Conservation (phyloP, 2,797 vertebrate genomes). For the Molossus alvarezi region DNA sequence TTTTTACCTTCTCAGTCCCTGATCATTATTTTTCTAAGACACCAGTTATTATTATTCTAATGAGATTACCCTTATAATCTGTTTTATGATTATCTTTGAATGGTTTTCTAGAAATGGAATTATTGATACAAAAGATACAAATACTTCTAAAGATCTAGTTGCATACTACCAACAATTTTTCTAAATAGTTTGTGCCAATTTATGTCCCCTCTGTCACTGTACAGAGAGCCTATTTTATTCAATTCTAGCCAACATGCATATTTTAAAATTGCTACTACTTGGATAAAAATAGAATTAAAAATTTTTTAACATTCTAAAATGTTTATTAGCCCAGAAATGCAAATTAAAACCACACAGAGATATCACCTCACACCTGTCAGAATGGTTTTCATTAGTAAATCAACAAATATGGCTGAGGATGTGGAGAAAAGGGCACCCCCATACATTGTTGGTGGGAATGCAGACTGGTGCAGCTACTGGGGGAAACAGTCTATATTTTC, state of each 20-base stretch:
- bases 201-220: background rate
- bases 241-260: background rate
- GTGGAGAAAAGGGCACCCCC: background rate
- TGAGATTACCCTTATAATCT: background rate
- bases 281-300: constrained; percentile 37
- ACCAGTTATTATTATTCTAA: constrained; percentile 14
- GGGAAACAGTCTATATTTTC: background rate
- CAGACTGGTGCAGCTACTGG: background rate
- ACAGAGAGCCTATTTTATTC: background rate
- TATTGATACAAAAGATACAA: background rate
- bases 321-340: background rate
- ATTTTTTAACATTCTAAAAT: background rate
- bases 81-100: constrained; percentile 29
- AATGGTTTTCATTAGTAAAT: background rate
- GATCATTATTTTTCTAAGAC: background rate
- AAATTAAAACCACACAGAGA: background rate
- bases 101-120: constrained; percentile 51
- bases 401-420: background rate
- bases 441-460: background rate
- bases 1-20: constrained; percentile 34
- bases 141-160: constrained; percentile 41
- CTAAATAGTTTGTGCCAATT: constrained; percentile 11
- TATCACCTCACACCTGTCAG: background rate
- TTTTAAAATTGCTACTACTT: constrained; percentile 9
- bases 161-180: constrained; percentile 29